Conservation (phyloP, 2,888 invertebrate genomes). For the Lacanobia oleracea region DNA sequence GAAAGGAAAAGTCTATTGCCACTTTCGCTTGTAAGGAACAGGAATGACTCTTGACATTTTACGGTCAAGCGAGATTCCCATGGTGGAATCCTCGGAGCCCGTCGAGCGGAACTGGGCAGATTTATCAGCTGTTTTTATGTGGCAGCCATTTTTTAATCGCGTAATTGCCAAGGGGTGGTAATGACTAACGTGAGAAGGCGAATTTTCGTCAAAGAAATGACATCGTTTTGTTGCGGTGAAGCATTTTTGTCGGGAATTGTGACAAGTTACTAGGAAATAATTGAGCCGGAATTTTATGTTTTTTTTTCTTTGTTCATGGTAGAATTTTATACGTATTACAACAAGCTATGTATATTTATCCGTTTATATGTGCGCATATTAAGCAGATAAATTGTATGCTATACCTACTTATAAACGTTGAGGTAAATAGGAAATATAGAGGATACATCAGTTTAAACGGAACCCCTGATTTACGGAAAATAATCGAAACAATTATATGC, state of each 20-base stretch:
- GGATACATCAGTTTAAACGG: conserved; percentile 10
- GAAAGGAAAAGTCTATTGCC: conserved; percentile 77
- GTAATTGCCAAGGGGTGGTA: conserved; percentile 66
- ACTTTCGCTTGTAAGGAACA: conserved; percentile 75
- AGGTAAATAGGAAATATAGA: conserved; percentile 31
- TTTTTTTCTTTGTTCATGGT: background rate
- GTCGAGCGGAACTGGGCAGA: conserved; percentile 76
- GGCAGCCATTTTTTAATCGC: conserved; percentile 53
- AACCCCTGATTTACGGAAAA: conserved; percentile 57
- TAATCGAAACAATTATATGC: conserved; percentile 28
- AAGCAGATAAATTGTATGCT: background rate
- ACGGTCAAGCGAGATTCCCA: conserved; percentile 70
- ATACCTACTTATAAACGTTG: conserved; percentile 12
- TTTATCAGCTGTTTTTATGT: conserved; percentile 80
- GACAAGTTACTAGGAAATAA: background rate
- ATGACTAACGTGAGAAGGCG: conserved; percentile 58
- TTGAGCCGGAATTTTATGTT: background rate
- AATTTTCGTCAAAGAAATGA: conserved; percentile 37
- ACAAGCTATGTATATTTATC: too few relatives aligned
- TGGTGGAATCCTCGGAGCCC: conserved; percentile 70
- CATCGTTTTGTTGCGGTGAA: conserved; percentile 27
- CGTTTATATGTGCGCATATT: too few relatives aligned
- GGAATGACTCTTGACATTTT: conserved; percentile 75
- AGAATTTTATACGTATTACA: background rate
- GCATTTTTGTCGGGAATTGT: background rate